These are phyloP conservation scores for Machimus atricapillus DNA, from an alignment of 2,888 invertebrate species.

Conservation along the genomic window DNA sequence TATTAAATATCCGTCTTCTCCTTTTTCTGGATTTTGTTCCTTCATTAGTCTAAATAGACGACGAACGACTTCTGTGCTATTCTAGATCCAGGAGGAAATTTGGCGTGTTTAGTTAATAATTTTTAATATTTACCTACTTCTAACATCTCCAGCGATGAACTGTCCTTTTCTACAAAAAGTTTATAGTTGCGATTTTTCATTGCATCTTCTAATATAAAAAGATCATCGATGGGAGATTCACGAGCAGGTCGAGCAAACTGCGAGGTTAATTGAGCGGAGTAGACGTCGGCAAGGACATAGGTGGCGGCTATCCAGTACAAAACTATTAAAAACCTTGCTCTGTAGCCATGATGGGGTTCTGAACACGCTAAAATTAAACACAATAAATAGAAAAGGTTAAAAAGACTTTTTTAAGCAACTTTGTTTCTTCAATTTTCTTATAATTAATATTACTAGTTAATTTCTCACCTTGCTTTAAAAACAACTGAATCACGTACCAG, in stretches of 20 bases:
- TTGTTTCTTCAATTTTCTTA: background rate
- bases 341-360: conserved; percentile 69
- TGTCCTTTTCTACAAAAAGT: conserved; percentile 75
- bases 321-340: conserved; percentile 73
- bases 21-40: conserved; percentile 60
- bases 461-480: conserved; percentile 12
- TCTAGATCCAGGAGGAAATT: conserved; percentile 61
- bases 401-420: background rate
- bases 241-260: conserved; percentile 75
- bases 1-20: conserved; percentile 66
- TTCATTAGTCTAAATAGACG: conserved; percentile 74
- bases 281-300: conserved; percentile 80
- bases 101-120: background rate
- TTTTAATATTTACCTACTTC: conserved; percentile 63
- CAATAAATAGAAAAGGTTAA: background rate
- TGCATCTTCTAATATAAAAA: conserved; percentile 71
- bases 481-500: conserved; percentile 72
- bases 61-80: conserved; percentile 78
- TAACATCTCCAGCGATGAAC: conserved; percentile 74
- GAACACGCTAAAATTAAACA: conserved; percentile 53
- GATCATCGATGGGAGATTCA: conserved; percentile 72
- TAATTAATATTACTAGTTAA: background rate
- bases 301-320: conserved; percentile 77
- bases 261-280: conserved; percentile 79
- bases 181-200: conserved; percentile 72